Evolutionary conservation across 1,140 invertebrate genomes (phyloP).

Genomic region (Oppia nitens): DNA sequence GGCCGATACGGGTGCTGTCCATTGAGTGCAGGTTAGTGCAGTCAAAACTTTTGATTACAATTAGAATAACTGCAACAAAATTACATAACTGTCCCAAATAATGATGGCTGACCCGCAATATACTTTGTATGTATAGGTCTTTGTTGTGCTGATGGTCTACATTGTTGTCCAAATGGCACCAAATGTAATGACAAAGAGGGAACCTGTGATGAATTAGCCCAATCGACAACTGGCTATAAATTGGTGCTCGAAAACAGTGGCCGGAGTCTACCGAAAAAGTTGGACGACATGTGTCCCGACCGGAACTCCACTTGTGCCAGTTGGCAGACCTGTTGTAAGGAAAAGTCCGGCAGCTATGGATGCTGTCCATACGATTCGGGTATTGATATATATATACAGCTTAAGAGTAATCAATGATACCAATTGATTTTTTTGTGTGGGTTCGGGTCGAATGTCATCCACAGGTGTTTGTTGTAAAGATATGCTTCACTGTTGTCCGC

Average conservation of each 20-base stretch:
- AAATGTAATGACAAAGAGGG: slow-evolving; percentile 16
- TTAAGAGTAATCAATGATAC: too few species aligned
- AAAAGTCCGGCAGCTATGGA: neutral
- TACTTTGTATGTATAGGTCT: too few species aligned
- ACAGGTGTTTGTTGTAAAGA: slow-evolving; percentile 16
- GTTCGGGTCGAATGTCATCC: too few species aligned
- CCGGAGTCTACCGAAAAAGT: neutral
- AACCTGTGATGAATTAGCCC: neutral
- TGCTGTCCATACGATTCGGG: neutral
- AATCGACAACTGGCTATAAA: too few species aligned
- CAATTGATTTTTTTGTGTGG: too few species aligned
- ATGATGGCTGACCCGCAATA: too few species aligned
- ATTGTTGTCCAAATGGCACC: slow-evolving; percentile 23
- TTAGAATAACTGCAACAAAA: too few species aligned
- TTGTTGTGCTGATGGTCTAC: slow-evolving; percentile 23
- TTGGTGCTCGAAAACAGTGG: too few species aligned
- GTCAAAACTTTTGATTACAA: too few species aligned
- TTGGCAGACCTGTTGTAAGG: neutral
- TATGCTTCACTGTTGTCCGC: slow-evolving; percentile 14
- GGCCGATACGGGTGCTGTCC: slow-evolving; percentile 31
- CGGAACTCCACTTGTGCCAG: neutral
- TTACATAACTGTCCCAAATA: too few species aligned
- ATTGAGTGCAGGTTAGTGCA: slow-evolving; percentile 24
- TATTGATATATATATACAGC: too few species aligned
- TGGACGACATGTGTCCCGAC: neutral